Conservation (phyloP, 2,888 invertebrate genomes). For the Sthenelais limicola region DNA sequence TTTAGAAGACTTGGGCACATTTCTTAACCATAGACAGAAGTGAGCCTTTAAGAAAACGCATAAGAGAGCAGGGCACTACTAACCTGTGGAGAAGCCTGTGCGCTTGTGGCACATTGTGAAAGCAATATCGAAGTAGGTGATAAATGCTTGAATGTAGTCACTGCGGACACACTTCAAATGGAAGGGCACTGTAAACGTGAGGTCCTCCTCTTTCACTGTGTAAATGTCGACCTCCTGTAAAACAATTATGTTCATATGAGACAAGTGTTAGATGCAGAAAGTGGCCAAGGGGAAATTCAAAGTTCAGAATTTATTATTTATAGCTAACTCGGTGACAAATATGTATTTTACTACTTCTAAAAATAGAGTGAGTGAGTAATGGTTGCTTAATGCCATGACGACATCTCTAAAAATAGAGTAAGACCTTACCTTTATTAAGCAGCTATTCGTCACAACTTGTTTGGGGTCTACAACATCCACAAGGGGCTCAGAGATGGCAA, state of each 20-base stretch:
- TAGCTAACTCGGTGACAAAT: too few relatives aligned
- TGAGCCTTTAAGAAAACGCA: too few relatives aligned
- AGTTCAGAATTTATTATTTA: too few relatives aligned
- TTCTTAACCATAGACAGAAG: too few relatives aligned
- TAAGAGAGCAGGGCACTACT: too few relatives aligned
- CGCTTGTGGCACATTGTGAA: conserved; percentile 99
- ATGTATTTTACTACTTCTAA: too few relatives aligned
- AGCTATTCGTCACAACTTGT: conserved; percentile 97
- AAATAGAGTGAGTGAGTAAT: too few relatives aligned
- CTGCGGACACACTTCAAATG: conserved; percentile 79
- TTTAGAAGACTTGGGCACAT: too few relatives aligned
- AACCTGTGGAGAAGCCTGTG: conserved; percentile 93
- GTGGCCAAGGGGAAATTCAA: neutral
- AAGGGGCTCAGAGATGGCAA: conserved; percentile 97
- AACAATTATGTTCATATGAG: too few relatives aligned
- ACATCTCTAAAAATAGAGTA: too few relatives aligned
- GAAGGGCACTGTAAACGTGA: conserved; percentile 89
- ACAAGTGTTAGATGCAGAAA: neutral
- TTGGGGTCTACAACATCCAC: conserved; percentile 99
- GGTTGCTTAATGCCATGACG: too few relatives aligned
- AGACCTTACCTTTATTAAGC: conserved; percentile 84
- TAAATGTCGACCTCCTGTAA: conserved; percentile 96
- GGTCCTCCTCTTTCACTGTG: conserved; percentile 94
- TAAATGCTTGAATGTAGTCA: conserved; percentile 97
- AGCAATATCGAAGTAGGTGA: conserved; percentile 99